Conservation (phyloP, 2,797 vertebrate species). For the Paratrypauchen microcephalus region DNA sequence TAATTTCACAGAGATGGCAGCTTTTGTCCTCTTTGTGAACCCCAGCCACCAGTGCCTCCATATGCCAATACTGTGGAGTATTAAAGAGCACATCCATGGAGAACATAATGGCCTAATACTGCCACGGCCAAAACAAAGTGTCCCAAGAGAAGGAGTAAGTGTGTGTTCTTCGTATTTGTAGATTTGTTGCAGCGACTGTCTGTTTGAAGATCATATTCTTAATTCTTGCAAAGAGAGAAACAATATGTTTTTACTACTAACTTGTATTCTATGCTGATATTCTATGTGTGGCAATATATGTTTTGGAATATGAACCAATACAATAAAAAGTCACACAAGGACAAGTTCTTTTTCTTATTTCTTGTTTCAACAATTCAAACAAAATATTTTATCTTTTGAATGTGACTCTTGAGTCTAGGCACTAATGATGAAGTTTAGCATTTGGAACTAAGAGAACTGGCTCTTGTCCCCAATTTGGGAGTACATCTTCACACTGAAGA, state of each 20-base stretch:
- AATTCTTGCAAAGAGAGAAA: conserved; percentile 59
- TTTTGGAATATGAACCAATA: conserved; percentile 71
- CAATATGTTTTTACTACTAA: conserved; percentile 72
- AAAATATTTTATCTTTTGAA: no score
- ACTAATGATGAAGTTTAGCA: no score
- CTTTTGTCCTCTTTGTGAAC: conserved; percentile 61
- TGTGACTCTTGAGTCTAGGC: no score
- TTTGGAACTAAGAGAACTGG: no score
- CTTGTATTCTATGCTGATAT: conserved; percentile 76
- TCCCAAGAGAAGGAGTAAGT: conserved; percentile 40
- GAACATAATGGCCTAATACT: conserved; percentile 18
- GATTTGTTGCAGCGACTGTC: conserved; percentile 60
- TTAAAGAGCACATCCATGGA: conserved; percentile 29
- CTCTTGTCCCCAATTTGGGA: no score
- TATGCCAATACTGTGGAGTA: conserved; percentile 44
- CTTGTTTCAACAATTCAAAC: conserved; percentile 9
- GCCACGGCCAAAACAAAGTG: conserved; percentile 40
- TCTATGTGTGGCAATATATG: conserved; percentile 72
- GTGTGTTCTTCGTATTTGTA: conserved; percentile 61
- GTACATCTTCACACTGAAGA: not conserved
- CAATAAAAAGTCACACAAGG: conserved; percentile 77
- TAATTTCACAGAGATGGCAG: conserved; percentile 55
- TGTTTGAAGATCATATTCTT: conserved; percentile 70
- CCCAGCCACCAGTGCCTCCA: conserved; percentile 36
- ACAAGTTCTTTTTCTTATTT: conserved; percentile 59